Conservation (phyloP, 2,888 invertebrate species). For the Acronicta leporina region DNA sequence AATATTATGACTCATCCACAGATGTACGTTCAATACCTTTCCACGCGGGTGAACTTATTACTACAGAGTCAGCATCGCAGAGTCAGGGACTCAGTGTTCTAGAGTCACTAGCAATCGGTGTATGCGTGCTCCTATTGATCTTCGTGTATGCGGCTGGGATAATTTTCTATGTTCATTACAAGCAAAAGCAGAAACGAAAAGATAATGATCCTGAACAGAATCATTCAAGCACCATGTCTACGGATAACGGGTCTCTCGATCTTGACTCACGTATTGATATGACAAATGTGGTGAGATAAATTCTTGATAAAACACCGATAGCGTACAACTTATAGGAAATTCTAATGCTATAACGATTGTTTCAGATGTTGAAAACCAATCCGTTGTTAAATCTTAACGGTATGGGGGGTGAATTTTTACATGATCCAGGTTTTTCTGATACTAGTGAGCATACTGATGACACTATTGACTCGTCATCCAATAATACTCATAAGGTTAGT, state of each 20-base stretch:
- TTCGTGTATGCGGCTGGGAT: constrained; percentile 95
- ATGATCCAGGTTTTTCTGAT: constrained; percentile 80
- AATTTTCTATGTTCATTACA: constrained; percentile 93
- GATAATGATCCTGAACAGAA: constrained; percentile 80
- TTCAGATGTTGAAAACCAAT: constrained; percentile 83
- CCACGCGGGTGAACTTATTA: constrained; percentile 89
- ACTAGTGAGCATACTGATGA: constrained; percentile 81
- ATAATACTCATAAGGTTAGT: constrained; percentile 72
- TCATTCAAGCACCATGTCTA: constrained; percentile 71
- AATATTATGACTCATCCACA: constrained; percentile 67
- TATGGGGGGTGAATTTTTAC: constrained; percentile 72
- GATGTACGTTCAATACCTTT: constrained; percentile 95
- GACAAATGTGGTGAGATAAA: constrained; percentile 79
- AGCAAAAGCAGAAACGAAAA: constrained; percentile 90
- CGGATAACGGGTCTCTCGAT: constrained; percentile 77
- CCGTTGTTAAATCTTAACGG: constrained; percentile 78
- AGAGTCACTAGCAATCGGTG: constrained; percentile 94
- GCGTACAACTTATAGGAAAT: not conserved
- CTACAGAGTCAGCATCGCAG: constrained; percentile 84
- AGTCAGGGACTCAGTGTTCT: constrained; percentile 91
- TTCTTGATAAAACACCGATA: not conserved
- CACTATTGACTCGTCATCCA: constrained; percentile 74
- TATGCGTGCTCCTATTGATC: constrained; percentile 93
- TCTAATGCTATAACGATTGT: constrained; percentile 30
- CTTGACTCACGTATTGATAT: constrained; percentile 80